Percentiles rank a stretch among this genome's conserved stretches.
Evolutionary conservation across 2,888 invertebrate genomes (phyloP).

Genomic region (Micoletzkya japonica): DNA sequence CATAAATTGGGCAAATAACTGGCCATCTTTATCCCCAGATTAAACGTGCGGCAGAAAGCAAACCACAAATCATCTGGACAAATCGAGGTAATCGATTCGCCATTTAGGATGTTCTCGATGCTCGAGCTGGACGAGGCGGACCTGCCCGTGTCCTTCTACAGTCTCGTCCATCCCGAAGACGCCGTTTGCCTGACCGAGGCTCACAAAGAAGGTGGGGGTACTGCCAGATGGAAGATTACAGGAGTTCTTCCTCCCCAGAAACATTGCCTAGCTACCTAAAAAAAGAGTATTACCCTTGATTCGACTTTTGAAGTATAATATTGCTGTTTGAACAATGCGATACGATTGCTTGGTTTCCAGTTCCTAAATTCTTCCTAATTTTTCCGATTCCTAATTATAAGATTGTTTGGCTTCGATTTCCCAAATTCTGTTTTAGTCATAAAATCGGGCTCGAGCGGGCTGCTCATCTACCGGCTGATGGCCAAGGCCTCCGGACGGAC

Average conservation of each 20-base stretch:
- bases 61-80: too few species aligned
- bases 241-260: not conserved
- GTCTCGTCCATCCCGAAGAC: conserved; percentile 95
- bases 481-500: conserved; percentile 67
- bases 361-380: not conserved
- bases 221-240: not conserved
- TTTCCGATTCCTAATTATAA: not conserved
- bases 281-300: too few species aligned
- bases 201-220: conserved; percentile 91
- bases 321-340: too few species aligned
- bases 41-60: too few species aligned
- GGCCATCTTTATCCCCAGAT: too few species aligned
- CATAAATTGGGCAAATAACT: too few species aligned
- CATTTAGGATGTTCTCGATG: conserved; percentile 49
- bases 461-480: conserved; percentile 96
- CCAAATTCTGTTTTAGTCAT: conserved; percentile 75
- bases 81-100: not conserved
- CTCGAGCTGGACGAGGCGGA: conserved; percentile 53
- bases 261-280: not conserved
- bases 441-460: conserved; percentile 97
- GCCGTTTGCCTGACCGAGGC: conserved; percentile 95
- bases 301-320: too few species aligned
- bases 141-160: conserved; percentile 71
- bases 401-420: not conserved
- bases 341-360: not conserved